phyloP scores from a whole-genome alignment of 2,113 vertebrate genomes.

The Dermatemys mawii region DNA sequence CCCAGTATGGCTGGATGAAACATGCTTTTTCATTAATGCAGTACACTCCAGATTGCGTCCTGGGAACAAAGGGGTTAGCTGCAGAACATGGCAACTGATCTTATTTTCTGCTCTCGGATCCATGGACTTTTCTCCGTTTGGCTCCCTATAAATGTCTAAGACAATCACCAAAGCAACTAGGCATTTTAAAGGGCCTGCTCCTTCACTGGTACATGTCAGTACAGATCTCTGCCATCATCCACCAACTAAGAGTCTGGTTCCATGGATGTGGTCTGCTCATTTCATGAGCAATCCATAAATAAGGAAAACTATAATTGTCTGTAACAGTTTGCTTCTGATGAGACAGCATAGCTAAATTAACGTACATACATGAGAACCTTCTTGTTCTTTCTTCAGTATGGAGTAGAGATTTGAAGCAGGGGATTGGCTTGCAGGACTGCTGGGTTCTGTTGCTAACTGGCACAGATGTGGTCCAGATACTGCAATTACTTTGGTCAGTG shows the following conservation, averaged over 20 bases:
- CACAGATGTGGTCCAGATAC: fast-evolving
- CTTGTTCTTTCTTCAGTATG: slow-evolving; percentile 26
- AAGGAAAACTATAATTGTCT: not conserved
- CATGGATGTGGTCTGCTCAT: not conserved
- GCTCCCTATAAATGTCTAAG: not conserved
- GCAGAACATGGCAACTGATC: not conserved
- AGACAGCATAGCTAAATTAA: not conserved
- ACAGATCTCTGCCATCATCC: not conserved
- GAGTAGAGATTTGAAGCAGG: not conserved
- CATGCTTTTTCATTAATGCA: not conserved
- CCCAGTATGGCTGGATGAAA: not conserved
- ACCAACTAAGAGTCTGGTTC: not conserved
- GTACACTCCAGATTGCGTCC: not conserved
- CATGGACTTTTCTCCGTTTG: not conserved
- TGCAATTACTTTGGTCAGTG: not conserved
- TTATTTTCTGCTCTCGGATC: not conserved
- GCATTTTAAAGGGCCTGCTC: not conserved
- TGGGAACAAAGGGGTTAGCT: not conserved
- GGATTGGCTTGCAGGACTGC: not conserved
- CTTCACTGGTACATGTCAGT: not conserved
- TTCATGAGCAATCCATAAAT: not conserved
- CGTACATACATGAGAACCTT: not conserved
- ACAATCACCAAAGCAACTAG: not conserved
- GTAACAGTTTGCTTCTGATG: not conserved
- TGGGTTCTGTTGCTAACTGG: slow-evolving; percentile 46